Conservation (phyloP, 1,140 invertebrate genomes). For the Zaprionus taronus region DNA sequence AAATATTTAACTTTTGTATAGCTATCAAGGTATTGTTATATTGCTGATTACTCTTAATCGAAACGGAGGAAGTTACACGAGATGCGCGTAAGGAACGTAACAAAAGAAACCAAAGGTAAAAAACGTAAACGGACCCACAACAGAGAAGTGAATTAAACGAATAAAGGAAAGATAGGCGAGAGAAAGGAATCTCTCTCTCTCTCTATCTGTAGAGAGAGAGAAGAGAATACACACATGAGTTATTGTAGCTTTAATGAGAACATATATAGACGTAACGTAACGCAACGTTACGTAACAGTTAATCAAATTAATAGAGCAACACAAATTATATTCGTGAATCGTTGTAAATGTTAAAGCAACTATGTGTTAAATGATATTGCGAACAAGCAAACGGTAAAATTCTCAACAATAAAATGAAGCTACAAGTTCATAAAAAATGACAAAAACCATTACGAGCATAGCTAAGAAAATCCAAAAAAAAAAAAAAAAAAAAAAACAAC, state of each 20-base stretch:
- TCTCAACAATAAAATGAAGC: constrained; percentile 49
- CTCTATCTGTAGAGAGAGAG: not conserved
- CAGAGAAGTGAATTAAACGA: constrained; percentile 6
- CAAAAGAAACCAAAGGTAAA: constrained; percentile 32
- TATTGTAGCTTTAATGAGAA: constrained; percentile 60
- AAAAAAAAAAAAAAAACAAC: constrained; percentile 12
- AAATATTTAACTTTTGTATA: constrained; percentile 52
- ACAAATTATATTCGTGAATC: constrained; percentile 53
- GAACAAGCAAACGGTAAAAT: constrained; percentile 26
- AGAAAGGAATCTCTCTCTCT: not conserved
- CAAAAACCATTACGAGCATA: constrained; percentile 51
- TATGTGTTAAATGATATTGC: constrained; percentile 44
- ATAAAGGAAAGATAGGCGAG: constrained; percentile 1
- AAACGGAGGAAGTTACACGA: not conserved
- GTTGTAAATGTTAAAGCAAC: constrained; percentile 58
- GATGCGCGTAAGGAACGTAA: not conserved
- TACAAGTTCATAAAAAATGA: constrained; percentile 35
- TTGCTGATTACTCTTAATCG: constrained; percentile 17
- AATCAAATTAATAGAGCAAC: constrained; percentile 32
- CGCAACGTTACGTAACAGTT: constrained; percentile 27
- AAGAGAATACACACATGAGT: constrained; percentile 31
- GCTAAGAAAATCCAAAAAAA: constrained; percentile 46
- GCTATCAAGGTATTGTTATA: constrained; percentile 38
- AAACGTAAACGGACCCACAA: constrained; percentile 63
- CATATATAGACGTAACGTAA: constrained; percentile 13